Base-by-base conservation (phyloP, 2,797 vertebrate species). In the Acipenser oxyrinchus region DNA sequence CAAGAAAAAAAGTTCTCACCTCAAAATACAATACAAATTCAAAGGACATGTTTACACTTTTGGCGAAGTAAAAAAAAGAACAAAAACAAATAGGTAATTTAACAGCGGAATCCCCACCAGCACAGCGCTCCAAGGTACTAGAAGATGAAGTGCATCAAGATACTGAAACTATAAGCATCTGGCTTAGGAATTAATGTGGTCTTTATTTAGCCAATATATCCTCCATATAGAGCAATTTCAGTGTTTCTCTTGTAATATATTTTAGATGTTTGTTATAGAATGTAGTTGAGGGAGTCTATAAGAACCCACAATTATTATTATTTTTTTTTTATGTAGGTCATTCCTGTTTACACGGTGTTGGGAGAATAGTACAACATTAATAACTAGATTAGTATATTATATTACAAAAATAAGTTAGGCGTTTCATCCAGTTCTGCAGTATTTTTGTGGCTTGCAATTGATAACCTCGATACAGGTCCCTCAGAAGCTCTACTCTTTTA, bases 91-190 rank as follows among this genome's bases (percentile, higher is more conserved):
- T 76, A 78, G 81, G 78, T 74, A 74, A 67, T 64, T 75, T 74
- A 70, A 71, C 83, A 84, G 85, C 86, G 81, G 79, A 83, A 71
- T 72, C 74, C 73, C 75, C 73, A 74, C 77, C 73, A 77, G 11
- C 59, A 49, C 58, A 12, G 12, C 10, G 37, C 63, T 52, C 72
- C 75, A 70, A 83, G 82, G 83, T 77, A 80, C 71, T 71, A 72
- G 72, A 78, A 82, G 86, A 87, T 83, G 83, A 82, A 55, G 52
- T 55, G 3, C 9, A 55, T 55, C 52, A 86, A 84, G 74, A 77
- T 70, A 67, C 84, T 84, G 84, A 86, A 85, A 86, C 85, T 79
- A 10, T 48, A 6, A 51, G 63, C 15, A 8, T 7, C 6, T 37
- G 10, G 7, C 53, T 5, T 11, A 51, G 50, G 58, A 52, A 59